Percentiles rank a stretch among this genome's conserved stretches.
Evolutionary conservation across 2,888 invertebrate genomes (phyloP).

Genomic region (Aleiodes alternator): DNA sequence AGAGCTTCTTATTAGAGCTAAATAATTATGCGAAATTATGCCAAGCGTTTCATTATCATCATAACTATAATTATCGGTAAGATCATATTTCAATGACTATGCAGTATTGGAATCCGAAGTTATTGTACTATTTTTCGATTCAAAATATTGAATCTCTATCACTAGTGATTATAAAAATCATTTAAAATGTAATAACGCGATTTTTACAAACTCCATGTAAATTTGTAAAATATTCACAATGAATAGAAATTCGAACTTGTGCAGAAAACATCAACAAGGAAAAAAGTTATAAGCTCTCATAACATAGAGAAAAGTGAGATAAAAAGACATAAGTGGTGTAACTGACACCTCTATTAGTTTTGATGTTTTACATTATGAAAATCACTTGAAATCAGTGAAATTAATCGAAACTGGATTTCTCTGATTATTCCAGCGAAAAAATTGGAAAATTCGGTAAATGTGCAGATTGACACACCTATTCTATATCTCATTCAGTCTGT

Average conservation of each 20-base stretch:
- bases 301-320: not conserved
- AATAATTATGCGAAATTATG: conserved; percentile 6
- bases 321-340: too few relatives aligned
- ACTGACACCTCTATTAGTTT: too few relatives aligned
- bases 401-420: too few relatives aligned
- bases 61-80: not conserved
- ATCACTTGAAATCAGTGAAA: too few relatives aligned
- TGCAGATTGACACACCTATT: too few relatives aligned
- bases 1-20: not conserved
- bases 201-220: not conserved
- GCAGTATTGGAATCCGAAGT: conserved; percentile 2
- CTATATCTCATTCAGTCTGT: too few relatives aligned
- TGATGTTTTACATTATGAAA: too few relatives aligned
- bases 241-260: not conserved
- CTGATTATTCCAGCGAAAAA: too few relatives aligned
- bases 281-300: not conserved
- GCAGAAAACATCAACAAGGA: not conserved
- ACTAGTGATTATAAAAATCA: too few relatives aligned
- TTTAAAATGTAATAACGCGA: too few relatives aligned
- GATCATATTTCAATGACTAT: conserved; percentile 1
- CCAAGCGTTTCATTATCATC: not conserved
- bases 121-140: conserved; percentile 4
- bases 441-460: too few relatives aligned
- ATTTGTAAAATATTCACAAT: not conserved
- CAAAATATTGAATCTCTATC: too few relatives aligned